Conservation (phyloP, 92 coral and sea anemone species). For the Virgularia gustaviana region DNA sequence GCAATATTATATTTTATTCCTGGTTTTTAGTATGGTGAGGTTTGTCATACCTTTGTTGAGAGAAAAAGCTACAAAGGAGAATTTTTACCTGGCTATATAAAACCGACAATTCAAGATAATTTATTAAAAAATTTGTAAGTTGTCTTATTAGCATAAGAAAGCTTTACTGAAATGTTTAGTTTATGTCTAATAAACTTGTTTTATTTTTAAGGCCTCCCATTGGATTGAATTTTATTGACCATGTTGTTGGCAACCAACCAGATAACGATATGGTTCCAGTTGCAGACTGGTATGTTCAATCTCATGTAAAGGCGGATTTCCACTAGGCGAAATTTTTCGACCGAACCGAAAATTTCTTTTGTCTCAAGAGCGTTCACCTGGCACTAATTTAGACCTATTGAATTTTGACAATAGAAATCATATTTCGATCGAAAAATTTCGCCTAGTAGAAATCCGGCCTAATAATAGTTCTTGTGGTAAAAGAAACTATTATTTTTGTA, state of each 20-base stretch:
- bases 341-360: too few species aligned
- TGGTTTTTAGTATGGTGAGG: slow-evolving; percentile 78
- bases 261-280: slow-evolving; percentile 71
- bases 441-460: background rate
- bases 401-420: background rate
- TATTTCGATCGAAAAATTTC: background rate
- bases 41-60: slow-evolving; percentile 89
- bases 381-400: background rate
- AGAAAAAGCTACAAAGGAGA: slow-evolving; percentile 63
- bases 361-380: too few species aligned
- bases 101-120: slow-evolving; percentile 57
- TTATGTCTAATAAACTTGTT: too few species aligned
- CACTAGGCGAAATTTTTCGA: too few species aligned
- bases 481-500: background rate
- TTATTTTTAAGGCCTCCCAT: slow-evolving; percentile 64
- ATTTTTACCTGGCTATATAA: slow-evolving; percentile 82
- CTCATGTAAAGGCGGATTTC: too few species aligned
- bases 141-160: background rate
- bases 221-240: slow-evolving; percentile 77
- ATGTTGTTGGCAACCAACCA: slow-evolving; percentile 95
- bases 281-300: slow-evolving; percentile 80
- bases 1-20: background rate
- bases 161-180: background rate
- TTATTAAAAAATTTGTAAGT: slow-evolving; percentile 73
- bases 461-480: too few species aligned